These are phyloP conservation scores for Porites australiensis DNA, from an alignment of 64 coral and sea anemone genomes.

Conservation along the genomic window DNA sequence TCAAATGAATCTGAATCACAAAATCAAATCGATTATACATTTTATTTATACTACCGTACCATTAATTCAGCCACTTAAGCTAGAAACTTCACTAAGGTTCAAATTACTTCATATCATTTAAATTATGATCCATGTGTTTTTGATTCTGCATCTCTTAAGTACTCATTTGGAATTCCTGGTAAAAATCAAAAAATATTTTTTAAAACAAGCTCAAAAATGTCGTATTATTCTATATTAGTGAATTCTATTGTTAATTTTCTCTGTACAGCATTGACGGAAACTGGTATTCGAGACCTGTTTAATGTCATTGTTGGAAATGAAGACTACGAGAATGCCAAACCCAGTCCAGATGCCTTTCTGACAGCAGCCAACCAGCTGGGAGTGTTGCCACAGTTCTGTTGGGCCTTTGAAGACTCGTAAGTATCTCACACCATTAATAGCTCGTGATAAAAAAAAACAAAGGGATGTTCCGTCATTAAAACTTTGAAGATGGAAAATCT, in stretches of 20 bases:
- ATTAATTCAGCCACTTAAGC: too few relatives aligned
- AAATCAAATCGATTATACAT: too few relatives aligned
- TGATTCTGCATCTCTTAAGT: too few relatives aligned
- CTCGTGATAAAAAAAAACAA: neutral
- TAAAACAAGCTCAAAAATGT: neutral
- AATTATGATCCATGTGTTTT: too few relatives aligned
- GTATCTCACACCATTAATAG: constrained; percentile 14
- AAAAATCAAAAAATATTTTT: too few relatives aligned
- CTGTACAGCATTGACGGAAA: constrained; percentile 54
- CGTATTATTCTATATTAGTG: neutral
- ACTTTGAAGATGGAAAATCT: too few relatives aligned
- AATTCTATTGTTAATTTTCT: neutral
- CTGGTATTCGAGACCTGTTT: constrained; percentile 76
- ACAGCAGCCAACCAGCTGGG: constrained; percentile 70
- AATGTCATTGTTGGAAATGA: constrained; percentile 88
- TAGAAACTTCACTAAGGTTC: too few relatives aligned
- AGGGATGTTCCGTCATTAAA: neutral
- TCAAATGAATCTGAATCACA: too few relatives aligned
- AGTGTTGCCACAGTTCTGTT: constrained; percentile 78
- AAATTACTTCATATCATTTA: too few relatives aligned
- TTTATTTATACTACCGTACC: too few relatives aligned
- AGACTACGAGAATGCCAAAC: constrained; percentile 82
- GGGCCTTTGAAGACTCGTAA: constrained; percentile 97
- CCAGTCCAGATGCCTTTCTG: constrained; percentile 76
- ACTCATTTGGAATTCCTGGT: too few relatives aligned